These are phyloP conservation scores for Odobenus rosmarus DNA, from an alignment of 2,113 vertebrate species.

Conservation along the genomic window DNA sequence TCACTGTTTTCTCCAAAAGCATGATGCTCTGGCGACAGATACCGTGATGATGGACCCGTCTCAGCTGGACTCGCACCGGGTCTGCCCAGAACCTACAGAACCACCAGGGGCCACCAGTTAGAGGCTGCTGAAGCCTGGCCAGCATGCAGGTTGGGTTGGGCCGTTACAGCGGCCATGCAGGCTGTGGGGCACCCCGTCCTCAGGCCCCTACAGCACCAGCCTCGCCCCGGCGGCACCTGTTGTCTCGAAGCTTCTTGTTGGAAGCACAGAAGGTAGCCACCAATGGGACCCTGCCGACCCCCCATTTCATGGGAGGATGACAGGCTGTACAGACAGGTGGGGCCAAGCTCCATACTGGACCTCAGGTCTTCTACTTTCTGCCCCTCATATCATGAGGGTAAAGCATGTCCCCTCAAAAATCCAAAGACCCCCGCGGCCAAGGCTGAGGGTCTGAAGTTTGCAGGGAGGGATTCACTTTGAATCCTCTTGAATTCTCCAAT, in stretches of 20 bases:
- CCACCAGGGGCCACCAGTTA: rapidly evolving
- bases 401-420: neutral
- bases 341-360: rapidly evolving
- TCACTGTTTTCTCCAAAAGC: neutral
- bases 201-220: rapidly evolving
- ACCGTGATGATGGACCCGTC: neutral
- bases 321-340: rapidly evolving
- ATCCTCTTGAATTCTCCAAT: neutral
- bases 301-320: rapidly evolving
- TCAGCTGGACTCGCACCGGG: rapidly evolving
- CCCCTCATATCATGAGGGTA: neutral
- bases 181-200: neutral
- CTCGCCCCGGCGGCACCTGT: rapidly evolving
- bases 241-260: rapidly evolving
- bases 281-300: rapidly evolving
- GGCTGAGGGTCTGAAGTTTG: neutral
- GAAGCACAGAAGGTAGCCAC: too few species aligned
- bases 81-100: neutral
- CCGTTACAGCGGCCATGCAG: too few species aligned
- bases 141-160: neutral
- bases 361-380: neutral
- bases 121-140: neutral
- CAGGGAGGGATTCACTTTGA: neutral
- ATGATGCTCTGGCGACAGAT: rapidly evolving
- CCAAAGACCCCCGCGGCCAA: neutral